Conservation (phyloP, 2,113 vertebrate species). For the Quiscalus mexicanus region DNA sequence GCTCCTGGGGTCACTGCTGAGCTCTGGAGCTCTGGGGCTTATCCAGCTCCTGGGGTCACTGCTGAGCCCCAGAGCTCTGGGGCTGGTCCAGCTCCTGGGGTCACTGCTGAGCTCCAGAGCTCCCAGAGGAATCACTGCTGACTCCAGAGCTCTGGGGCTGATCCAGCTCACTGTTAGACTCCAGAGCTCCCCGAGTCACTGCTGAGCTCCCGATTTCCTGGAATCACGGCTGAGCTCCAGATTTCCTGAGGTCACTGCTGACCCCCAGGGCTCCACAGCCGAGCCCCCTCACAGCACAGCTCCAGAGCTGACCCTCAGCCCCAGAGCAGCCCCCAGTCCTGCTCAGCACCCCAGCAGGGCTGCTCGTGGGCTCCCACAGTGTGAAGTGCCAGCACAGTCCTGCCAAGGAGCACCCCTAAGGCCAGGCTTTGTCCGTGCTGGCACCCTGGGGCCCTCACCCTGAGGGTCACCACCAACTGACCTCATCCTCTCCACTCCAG, state of each 20-base stretch:
- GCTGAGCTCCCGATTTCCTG: too few species aligned
- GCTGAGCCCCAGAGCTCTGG: too few species aligned
- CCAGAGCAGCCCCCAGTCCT: not conserved
- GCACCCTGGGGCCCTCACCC: not conserved
- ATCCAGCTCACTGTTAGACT: not conserved
- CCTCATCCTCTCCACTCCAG: not conserved
- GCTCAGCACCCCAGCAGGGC: not conserved
- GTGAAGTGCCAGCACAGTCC: accelerated
- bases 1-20: too few species aligned
- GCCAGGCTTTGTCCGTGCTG: not conserved
- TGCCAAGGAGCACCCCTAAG: too few species aligned
- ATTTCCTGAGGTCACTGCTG: not conserved
- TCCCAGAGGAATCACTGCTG: too few species aligned
- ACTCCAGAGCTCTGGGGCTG: too few species aligned
- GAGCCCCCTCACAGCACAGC: not conserved
- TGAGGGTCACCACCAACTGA: not conserved
- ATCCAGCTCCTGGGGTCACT: too few species aligned
- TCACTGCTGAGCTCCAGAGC: not conserved
- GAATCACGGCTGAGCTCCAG: not conserved
- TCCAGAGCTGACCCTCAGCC: not conserved
- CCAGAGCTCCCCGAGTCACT: too few species aligned
- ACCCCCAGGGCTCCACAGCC: not conserved
- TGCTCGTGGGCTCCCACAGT: not conserved
- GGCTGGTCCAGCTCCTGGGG: too few species aligned
- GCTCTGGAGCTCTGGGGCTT: too few species aligned